Evolutionary conservation across 2,113 vertebrate genomes (phyloP).

Genomic region (Dipodomys stephensi): DNA sequence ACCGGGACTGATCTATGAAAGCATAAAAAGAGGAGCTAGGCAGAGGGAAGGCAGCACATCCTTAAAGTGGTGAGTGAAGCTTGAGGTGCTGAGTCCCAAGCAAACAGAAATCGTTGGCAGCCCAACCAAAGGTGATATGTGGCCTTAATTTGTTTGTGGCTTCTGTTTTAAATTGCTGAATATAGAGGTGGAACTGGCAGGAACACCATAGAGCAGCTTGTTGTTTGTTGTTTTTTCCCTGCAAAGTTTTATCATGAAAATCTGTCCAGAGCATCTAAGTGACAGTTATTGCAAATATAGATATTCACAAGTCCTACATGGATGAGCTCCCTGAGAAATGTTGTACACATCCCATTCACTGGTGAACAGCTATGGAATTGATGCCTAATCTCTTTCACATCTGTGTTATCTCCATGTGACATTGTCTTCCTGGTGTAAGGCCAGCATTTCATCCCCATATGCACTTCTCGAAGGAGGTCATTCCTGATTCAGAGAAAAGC

Average conservation of each 20-base stretch:
- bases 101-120: not conserved
- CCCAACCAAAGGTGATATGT: not conserved
- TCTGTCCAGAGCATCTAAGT: not conserved
- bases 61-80: not conserved
- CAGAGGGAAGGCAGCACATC: not conserved
- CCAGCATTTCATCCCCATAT: not conserved
- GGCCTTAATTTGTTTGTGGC: not conserved
- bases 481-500: not conserved
- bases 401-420: not conserved
- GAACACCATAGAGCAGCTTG: not conserved
- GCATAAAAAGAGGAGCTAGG: not conserved
- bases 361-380: not conserved
- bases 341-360: not conserved
- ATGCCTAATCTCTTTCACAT: not conserved
- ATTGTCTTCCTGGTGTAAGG: not conserved
- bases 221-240: not conserved
- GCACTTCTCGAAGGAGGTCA: not conserved
- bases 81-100: not conserved
- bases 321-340: not conserved
- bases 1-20: not conserved
- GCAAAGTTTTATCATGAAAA: slow-evolving; percentile 19
- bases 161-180: not conserved
- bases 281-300: not conserved
- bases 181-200: not conserved
- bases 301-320: not conserved